Percentiles rank a stretch among this genome's conserved stretches.
Evolutionary conservation across 2,113 vertebrate genomes (phyloP).

Genomic region (Plectropomus leopardus): DNA sequence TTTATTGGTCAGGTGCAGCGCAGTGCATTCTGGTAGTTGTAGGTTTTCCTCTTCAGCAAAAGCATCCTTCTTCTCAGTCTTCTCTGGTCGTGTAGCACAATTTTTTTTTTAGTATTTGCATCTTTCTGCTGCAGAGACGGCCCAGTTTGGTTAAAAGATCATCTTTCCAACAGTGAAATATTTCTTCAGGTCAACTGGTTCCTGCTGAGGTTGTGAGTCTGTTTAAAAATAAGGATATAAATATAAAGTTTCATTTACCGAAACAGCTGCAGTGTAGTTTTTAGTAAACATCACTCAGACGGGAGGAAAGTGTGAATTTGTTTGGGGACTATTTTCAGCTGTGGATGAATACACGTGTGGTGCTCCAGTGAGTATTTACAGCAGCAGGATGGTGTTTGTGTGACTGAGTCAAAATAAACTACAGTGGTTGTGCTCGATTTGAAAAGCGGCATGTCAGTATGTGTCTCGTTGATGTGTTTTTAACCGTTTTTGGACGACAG

Average conservation of each 20-base stretch:
- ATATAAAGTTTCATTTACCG: background rate
- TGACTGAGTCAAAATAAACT: background rate
- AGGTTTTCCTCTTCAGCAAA: too few species aligned
- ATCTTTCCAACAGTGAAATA: too few species aligned
- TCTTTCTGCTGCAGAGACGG: too few species aligned
- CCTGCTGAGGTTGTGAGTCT: background rate
- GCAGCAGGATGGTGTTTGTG: background rate
- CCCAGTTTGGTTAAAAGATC: too few species aligned
- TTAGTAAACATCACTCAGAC: background rate
- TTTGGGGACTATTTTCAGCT: constrained; percentile 10
- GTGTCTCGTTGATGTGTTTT: constrained; percentile 19
- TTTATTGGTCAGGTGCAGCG: too few species aligned
- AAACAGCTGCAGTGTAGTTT: background rate
- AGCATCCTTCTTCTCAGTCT: too few species aligned
- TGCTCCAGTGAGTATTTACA: background rate
- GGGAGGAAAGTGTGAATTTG: background rate
- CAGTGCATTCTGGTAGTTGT: too few species aligned
- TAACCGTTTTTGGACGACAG: background rate
- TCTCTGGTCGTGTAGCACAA: too few species aligned
- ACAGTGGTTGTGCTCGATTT: background rate
- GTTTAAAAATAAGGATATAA: background rate
- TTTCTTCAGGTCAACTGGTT: background rate
- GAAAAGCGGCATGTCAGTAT: background rate
- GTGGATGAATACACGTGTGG: background rate
- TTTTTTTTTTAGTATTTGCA: too few species aligned